Base-by-base conservation (phyloP, 2,113 vertebrate genomes). In the Cyanistes caeruleus region DNA sequence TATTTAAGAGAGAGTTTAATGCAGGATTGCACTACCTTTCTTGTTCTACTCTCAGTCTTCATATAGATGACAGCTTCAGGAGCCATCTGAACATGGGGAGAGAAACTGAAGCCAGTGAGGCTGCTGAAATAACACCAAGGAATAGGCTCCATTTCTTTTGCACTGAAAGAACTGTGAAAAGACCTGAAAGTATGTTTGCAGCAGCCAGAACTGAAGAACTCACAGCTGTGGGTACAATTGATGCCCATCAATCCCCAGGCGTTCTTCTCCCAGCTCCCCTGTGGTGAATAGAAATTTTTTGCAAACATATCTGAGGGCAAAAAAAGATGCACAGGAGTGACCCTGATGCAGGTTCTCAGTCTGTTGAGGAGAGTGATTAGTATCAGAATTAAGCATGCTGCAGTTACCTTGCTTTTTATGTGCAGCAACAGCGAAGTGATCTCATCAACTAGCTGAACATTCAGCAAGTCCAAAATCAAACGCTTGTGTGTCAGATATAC, bases 381-480 rank as follows among this genome's bases (percentile, higher is more conserved):
- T 89, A 55, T 17, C 44, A 90, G 76, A 90, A 77, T 84, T 58
- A 64, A n/a, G n/a, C 51, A 75, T 81, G 83, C 90, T 90, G 80
- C 63, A 86, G 72, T 93, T 93, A 96, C 92, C 88, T 96, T 95
- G 28, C 24, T 37, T 89, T 96, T 88, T 96, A 80, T 81, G 69
- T 90, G 60, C 82, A 87, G 80, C 63, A 80, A 56, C 59, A 86
- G 68, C 91, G 88, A 96, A 86, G 68, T 93, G 90, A 96, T 96
- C 95, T 97, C 93, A 96, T 96, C 96, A 90, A 89, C 88, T 95
- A 52, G 96, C 83, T 95, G 93, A 96, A 89, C 95, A 95, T 97
- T 97, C 96, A 94, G 93, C 94, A 97, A 97, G 96, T 94, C 95
- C 93, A 96, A 95, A 97, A 97, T 96, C 95, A 95, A 97, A 96